Conservation (phyloP, 2,113 vertebrate species). For the Rissa tridactyla region DNA sequence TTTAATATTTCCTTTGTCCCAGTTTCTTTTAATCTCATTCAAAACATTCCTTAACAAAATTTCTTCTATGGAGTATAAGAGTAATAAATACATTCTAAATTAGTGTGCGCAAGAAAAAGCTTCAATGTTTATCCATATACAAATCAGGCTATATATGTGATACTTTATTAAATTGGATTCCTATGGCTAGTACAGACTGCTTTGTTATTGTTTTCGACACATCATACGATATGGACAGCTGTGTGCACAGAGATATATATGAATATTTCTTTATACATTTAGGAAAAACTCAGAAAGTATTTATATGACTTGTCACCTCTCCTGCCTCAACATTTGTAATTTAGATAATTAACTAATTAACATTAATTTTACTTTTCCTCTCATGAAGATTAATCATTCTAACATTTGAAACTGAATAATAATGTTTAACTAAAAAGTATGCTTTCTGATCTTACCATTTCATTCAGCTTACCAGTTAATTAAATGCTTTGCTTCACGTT, state of each 20-base stretch:
- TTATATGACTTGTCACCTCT: background rate
- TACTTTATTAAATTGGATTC: background rate
- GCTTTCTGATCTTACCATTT: background rate
- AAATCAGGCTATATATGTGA: background rate
- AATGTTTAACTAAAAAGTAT: background rate
- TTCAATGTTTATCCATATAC: background rate
- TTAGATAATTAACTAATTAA: background rate
- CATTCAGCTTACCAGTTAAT: background rate
- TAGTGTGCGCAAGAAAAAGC: background rate
- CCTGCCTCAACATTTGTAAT: background rate
- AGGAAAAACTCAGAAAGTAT: background rate
- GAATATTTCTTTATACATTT: background rate
- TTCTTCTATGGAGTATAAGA: background rate
- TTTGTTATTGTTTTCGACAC: background rate
- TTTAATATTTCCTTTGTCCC: background rate
- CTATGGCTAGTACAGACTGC: background rate
- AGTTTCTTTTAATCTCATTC: background rate
- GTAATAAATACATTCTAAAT: background rate
- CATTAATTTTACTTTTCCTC: background rate
- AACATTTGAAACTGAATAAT: background rate
- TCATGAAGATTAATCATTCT: background rate
- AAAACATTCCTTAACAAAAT: background rate
- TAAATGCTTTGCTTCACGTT: background rate
- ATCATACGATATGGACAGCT: background rate
- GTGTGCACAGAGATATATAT: background rate